phyloP scores from a whole-genome alignment of 1,140 invertebrate genomes.

The Zophobas morio region DNA sequence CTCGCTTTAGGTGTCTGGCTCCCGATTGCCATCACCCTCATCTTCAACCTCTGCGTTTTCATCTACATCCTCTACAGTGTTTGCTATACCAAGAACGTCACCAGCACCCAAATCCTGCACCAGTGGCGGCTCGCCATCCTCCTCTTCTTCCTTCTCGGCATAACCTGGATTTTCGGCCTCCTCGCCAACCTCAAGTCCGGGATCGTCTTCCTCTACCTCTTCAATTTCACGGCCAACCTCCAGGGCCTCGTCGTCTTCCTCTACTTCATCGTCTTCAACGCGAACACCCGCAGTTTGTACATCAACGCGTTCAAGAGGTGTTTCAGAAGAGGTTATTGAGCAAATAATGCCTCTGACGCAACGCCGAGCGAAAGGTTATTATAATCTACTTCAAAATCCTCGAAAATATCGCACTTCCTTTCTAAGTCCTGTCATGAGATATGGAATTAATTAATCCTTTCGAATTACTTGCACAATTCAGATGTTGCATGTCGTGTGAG shows the following conservation, averaged over 20 bases:
- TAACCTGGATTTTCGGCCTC: slow-evolving; percentile 77
- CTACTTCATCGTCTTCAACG: slow-evolving; percentile 76
- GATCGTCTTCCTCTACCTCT: slow-evolving; percentile 73
- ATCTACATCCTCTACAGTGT: slow-evolving; percentile 72
- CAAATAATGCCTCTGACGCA: background rate
- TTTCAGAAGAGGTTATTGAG: slow-evolving; percentile 8
- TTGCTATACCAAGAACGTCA: slow-evolving; percentile 67
- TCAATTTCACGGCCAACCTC: slow-evolving; percentile 74
- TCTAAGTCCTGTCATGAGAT: slow-evolving; percentile 15
- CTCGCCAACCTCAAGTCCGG: slow-evolving; percentile 70
- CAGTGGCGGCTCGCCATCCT: slow-evolving; percentile 73
- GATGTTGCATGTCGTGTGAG: slow-evolving; percentile 26
- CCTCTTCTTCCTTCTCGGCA: slow-evolving; percentile 75
- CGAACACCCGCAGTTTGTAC: slow-evolving; percentile 70
- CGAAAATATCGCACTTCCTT: slow-evolving; percentile 16
- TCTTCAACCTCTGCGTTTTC: slow-evolving; percentile 72
- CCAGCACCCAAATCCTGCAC: slow-evolving; percentile 69
- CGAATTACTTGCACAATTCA: slow-evolving; percentile 26
- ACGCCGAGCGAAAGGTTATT: slow-evolving; percentile 7
- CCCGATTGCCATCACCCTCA: slow-evolving; percentile 71
- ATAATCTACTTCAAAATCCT: slow-evolving; percentile 6
- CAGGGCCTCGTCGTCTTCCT: slow-evolving; percentile 78
- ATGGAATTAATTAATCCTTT: slow-evolving; percentile 31
- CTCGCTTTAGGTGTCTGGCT: slow-evolving; percentile 71
- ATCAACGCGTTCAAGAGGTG: background rate